These are phyloP conservation scores for Apocheima hispidaria DNA, from an alignment of 2,888 invertebrate genomes.

Conservation along the genomic window DNA sequence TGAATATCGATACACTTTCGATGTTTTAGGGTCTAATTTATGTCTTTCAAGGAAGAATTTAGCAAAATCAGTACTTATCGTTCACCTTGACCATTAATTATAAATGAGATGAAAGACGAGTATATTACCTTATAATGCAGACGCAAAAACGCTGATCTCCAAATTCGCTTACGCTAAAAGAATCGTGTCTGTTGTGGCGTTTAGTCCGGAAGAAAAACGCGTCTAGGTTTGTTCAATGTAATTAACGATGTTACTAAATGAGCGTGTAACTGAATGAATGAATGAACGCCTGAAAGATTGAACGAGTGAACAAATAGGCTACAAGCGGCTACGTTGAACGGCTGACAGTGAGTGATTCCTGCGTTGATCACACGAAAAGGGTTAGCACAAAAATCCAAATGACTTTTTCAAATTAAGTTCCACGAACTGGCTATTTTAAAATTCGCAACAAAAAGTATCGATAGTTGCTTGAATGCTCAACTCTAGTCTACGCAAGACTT, in stretches of 20 bases:
- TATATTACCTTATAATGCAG: not conserved
- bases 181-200: not conserved
- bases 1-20: too few relatives aligned
- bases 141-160: not conserved
- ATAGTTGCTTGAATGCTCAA: too few relatives aligned
- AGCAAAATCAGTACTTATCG: too few relatives aligned
- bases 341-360: constrained; percentile 71
- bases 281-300: constrained; percentile 61
- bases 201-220: constrained; percentile 42
- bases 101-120: too few relatives aligned
- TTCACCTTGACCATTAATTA: too few relatives aligned
- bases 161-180: not conserved
- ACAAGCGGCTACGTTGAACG: constrained; percentile 60
- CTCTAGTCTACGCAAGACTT: too few relatives aligned
- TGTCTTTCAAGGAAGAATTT: too few relatives aligned
- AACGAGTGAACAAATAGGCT: constrained; percentile 64
- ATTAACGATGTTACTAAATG: constrained; percentile 66
- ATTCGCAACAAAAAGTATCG: too few relatives aligned
- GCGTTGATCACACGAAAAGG: constrained; percentile 59
- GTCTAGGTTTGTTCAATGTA: constrained; percentile 40
- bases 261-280: constrained; percentile 56
- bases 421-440: not conserved
- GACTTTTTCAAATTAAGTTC: constrained; percentile 40
- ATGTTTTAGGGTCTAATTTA: too few relatives aligned
- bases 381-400: constrained; percentile 48